Evolutionary conservation across 2,797 vertebrate genomes (phyloP).

Genomic region (Cetoscarus ocellatus): DNA sequence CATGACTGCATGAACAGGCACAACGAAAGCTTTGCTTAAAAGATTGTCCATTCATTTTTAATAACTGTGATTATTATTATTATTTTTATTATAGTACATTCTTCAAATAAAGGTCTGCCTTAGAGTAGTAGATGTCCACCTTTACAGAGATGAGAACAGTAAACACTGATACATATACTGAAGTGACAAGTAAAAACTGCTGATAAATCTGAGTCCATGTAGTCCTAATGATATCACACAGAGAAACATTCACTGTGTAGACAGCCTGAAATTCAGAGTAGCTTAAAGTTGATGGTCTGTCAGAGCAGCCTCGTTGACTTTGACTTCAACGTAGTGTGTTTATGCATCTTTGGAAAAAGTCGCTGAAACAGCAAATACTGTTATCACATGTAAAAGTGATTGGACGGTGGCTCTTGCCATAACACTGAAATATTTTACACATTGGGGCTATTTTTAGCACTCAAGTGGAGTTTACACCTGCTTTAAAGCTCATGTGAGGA

Average conservation of each 20-base stretch:
- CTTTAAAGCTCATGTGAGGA: too few species aligned
- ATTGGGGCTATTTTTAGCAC: too few species aligned
- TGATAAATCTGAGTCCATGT: background rate
- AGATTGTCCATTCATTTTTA: slow-evolving; percentile 2
- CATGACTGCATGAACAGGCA: slow-evolving; percentile 10
- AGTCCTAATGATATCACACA: background rate
- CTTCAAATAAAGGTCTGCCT: background rate
- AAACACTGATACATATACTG: background rate
- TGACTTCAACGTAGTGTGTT: too few species aligned
- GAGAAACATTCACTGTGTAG: too few species aligned
- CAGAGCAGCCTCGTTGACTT: too few species aligned
- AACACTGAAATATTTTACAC: background rate
- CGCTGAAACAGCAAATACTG: background rate
- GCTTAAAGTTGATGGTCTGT: too few species aligned
- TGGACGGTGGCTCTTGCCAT: background rate
- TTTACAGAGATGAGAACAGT: background rate
- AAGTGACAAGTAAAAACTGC: slow-evolving; percentile 3
- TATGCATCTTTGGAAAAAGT: background rate
- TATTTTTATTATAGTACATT: slow-evolving; percentile 1
- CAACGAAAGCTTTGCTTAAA: background rate
- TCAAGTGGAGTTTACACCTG: too few species aligned
- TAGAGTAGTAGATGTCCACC: background rate
- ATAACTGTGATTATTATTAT: slow-evolving; percentile 8
- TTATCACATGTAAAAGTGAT: background rate
- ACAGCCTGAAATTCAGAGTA: too few species aligned